A percentile compares a stretch with the other conserved stretches of the same genome.
Conservation (phyloP, 2,888 invertebrate species). For the Ennomos erosarius region DNA sequence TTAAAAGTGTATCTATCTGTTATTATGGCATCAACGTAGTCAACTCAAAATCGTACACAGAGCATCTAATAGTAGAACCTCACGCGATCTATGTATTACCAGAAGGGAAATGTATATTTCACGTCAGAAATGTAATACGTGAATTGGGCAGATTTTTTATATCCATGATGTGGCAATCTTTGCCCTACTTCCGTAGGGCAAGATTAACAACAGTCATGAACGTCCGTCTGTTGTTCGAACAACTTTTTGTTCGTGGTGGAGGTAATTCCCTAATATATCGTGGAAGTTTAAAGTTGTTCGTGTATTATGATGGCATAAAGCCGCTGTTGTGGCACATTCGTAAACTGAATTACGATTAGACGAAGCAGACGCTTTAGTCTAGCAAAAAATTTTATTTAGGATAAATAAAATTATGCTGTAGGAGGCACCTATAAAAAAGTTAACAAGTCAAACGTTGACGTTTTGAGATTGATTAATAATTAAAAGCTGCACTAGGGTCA, state of each 20-base stretch:
- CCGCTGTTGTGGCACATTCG: too few relatives aligned
- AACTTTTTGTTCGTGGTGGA: conserved; percentile 1
- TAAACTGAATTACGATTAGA: too few relatives aligned
- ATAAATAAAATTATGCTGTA: too few relatives aligned
- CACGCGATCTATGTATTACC: conserved; percentile 30
- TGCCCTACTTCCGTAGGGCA: conserved; percentile 3
- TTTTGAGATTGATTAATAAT: too few relatives aligned
- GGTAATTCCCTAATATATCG: not conserved
- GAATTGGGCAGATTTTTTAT: conserved; percentile 24
- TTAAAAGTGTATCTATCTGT: not conserved
- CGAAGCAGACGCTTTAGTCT: too few relatives aligned
- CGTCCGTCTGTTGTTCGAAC: conserved; percentile 27
- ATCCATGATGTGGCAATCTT: conserved; percentile 5
- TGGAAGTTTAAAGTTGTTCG: not conserved
- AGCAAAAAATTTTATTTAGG: too few relatives aligned
- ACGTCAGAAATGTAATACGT: conserved; percentile 23
- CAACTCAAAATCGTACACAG: conserved; percentile 16
- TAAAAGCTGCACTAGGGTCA: too few relatives aligned
- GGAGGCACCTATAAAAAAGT: too few relatives aligned
- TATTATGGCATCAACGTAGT: conserved; percentile 8
- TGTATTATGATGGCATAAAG: not conserved
- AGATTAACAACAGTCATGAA: conserved; percentile 24
- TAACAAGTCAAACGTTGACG: too few relatives aligned
- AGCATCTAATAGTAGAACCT: conserved; percentile 17
- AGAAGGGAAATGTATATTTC: conserved; percentile 21